These are phyloP conservation scores for Caenorhabditis parvicauda DNA, from an alignment of 2,888 invertebrate genomes.

Conservation along the genomic window DNA sequence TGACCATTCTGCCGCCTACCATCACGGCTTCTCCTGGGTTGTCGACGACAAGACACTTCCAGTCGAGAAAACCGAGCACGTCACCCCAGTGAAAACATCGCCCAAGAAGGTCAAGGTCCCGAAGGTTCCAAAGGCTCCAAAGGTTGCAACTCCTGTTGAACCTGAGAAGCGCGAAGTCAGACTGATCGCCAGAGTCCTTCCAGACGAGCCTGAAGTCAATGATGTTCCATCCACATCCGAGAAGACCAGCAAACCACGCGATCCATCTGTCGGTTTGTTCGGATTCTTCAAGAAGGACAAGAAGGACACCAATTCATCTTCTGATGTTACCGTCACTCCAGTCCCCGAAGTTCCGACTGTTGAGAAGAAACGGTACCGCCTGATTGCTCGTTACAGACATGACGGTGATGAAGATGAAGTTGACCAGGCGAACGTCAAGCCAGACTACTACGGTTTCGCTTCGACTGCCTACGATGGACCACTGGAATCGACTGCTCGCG, in stretches of 20 bases:
- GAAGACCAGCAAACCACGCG: too few species aligned
- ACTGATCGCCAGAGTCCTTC: slow-evolving; percentile 8
- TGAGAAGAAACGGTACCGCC: too few species aligned
- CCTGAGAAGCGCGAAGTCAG: slow-evolving; percentile 11
- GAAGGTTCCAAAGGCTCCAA: too few species aligned
- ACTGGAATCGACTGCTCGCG: slow-evolving; percentile 13
- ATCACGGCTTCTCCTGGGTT: too few species aligned
- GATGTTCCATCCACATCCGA: too few species aligned
- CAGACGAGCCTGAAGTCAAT: slow-evolving; percentile 9
- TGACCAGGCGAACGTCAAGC: slow-evolving; percentile 18
- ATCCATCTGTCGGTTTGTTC: too few species aligned
- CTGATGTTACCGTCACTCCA: too few species aligned
- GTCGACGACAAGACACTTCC: too few species aligned
- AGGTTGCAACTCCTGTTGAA: slow-evolving; percentile 4
- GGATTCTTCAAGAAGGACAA: too few species aligned
- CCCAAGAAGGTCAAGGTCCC: slow-evolving; percentile 10
- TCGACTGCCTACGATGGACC: slow-evolving; percentile 25
- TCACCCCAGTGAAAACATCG: slow-evolving; percentile 3
- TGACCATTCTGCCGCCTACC: too few species aligned
- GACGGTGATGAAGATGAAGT: slow-evolving; percentile 34
- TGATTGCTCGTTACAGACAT: slow-evolving; percentile 30
- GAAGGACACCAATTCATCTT: background rate
- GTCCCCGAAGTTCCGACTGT: too few species aligned
- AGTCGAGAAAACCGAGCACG: too few species aligned
- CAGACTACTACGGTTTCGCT: slow-evolving; percentile 17